These are phyloP conservation scores for Bagarius yarrelli DNA, from an alignment of 2,113 vertebrate species.

Conservation along the genomic window DNA sequence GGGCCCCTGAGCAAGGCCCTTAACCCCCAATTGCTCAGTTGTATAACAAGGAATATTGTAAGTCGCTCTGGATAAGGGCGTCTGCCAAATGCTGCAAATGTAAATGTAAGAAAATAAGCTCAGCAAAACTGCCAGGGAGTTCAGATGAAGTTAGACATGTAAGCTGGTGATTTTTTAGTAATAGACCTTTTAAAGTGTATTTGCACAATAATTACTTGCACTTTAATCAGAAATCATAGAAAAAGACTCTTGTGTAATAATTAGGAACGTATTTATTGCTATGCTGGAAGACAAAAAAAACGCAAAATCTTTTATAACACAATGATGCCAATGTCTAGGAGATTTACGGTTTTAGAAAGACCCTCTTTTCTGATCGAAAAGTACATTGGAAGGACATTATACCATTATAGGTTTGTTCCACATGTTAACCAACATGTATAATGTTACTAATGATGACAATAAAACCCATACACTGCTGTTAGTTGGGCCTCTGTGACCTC, in stretches of 20 bases:
- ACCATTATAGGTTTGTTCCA: conserved; percentile 49
- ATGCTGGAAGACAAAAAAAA: conserved; percentile 44
- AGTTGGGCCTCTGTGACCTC: conserved; percentile 57
- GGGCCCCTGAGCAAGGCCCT: too few species aligned
- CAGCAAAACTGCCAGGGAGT: conserved; percentile 24
- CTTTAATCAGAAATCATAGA: neutral
- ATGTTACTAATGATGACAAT: conserved; percentile 49
- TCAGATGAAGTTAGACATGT: conserved; percentile 51
- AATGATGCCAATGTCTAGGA: conserved; percentile 49
- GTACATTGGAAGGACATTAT: conserved; percentile 59
- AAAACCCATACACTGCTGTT: conserved; percentile 53
- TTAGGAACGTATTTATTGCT: conserved; percentile 40
- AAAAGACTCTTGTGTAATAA: conserved; percentile 5
- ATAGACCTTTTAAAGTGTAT: conserved; percentile 42
- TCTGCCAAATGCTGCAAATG: too few species aligned
- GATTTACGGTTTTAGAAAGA: conserved; percentile 57
- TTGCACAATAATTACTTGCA: conserved; percentile 31
- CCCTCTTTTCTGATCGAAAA: conserved; percentile 29
- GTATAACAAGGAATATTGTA: too few species aligned
- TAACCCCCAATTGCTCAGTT: too few species aligned
- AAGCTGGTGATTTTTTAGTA: conserved; percentile 42
- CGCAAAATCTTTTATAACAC: conserved; percentile 45
- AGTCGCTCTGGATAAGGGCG: too few species aligned
- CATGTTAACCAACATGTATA: conserved; percentile 44
- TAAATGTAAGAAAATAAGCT: too few species aligned